A percentile compares a stretch with the other conserved stretches of the same genome.
These are phyloP conservation scores for Macquaria australasica DNA, from an alignment of 2,113 vertebrate genomes.

Conservation along the genomic window DNA sequence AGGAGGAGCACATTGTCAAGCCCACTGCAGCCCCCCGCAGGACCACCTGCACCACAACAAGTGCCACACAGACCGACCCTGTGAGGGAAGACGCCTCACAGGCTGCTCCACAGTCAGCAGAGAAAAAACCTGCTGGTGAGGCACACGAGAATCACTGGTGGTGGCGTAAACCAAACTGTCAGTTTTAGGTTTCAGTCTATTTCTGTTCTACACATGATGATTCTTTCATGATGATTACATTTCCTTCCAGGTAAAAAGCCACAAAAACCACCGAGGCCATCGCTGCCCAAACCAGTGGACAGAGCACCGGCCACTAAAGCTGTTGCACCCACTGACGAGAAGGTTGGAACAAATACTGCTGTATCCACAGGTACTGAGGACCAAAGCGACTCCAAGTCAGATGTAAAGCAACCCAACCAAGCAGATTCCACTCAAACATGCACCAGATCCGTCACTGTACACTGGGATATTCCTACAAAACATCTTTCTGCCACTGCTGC, in stretches of 20 bases:
- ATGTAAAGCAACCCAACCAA: conserved; percentile 74
- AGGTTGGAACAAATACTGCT: background rate
- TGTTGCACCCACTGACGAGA: conserved; percentile 55
- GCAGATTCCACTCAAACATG: conserved; percentile 59
- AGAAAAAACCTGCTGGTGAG: conserved; percentile 72
- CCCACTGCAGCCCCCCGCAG: conserved; percentile 86
- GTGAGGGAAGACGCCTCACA: conserved; percentile 80
- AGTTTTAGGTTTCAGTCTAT: background rate
- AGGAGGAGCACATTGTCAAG: conserved; percentile 87
- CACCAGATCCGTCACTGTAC: conserved; percentile 66
- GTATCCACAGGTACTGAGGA: conserved; percentile 7
- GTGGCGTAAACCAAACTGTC: too few species aligned
- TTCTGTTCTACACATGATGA: background rate
- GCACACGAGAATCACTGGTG: conserved; percentile 34
- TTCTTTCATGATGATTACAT: background rate
- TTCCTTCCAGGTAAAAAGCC: conserved; percentile 82
- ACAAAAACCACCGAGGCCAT: conserved; percentile 87
- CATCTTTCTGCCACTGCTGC: conserved; percentile 7
- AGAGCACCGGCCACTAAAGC: conserved; percentile 75
- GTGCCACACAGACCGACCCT: conserved; percentile 92
- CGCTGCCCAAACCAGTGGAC: conserved; percentile 68
- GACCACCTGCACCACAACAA: conserved; percentile 81
- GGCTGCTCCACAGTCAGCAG: conserved; percentile 69
- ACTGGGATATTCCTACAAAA: conserved; percentile 48
- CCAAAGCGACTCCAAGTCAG: conserved; percentile 36